Conservation (phyloP, 1,140 invertebrate genomes). For the Amyelois transitella region DNA sequence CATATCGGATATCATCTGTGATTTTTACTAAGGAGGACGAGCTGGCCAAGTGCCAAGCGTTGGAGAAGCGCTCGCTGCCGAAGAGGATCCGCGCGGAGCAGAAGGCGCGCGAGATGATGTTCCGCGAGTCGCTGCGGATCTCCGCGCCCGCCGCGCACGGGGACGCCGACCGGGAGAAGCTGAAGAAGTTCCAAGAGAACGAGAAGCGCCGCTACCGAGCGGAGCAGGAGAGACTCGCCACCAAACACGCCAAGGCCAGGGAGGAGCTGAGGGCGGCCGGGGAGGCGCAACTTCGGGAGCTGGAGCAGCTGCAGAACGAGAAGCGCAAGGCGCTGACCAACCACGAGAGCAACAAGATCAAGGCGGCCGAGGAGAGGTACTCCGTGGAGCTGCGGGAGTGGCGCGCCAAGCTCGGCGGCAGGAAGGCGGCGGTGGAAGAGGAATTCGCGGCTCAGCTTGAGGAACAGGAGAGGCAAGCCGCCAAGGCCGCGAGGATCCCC, state of each 20-base stretch:
- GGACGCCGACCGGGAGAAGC: constrained; percentile 85
- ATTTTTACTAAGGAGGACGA: constrained; percentile 99
- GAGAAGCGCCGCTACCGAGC: constrained; percentile 96
- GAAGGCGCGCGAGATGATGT: constrained; percentile 97
- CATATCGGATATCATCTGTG: too few species aligned
- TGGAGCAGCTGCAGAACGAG: constrained; percentile 93
- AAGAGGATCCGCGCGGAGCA: constrained; percentile 95
- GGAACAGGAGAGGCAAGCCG: constrained; percentile 76
- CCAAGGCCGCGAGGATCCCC: constrained; percentile 42
- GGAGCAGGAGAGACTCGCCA: constrained; percentile 93
- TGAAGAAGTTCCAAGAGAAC: constrained; percentile 98
- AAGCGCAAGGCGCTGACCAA: constrained; percentile 96
- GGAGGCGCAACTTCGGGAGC: constrained; percentile 79
- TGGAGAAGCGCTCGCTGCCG: constrained; percentile 93
- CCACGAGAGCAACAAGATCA: constrained; percentile 95
- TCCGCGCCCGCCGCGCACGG: constrained; percentile 82
- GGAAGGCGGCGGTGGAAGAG: constrained; percentile 92
- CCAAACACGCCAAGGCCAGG: constrained; percentile 94
- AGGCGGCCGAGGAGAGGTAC: constrained; percentile 94
- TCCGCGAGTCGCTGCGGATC: constrained; percentile 92
- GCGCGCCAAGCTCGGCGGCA: constrained; percentile 91
- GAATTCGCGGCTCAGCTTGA: constrained; percentile 79
- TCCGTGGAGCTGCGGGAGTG: constrained; percentile 90
- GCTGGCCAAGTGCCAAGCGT: constrained; percentile 89
- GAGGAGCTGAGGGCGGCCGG: constrained; percentile 93